Conservation (phyloP, 2,113 vertebrate genomes). For the Sclerurus mexicanus region DNA sequence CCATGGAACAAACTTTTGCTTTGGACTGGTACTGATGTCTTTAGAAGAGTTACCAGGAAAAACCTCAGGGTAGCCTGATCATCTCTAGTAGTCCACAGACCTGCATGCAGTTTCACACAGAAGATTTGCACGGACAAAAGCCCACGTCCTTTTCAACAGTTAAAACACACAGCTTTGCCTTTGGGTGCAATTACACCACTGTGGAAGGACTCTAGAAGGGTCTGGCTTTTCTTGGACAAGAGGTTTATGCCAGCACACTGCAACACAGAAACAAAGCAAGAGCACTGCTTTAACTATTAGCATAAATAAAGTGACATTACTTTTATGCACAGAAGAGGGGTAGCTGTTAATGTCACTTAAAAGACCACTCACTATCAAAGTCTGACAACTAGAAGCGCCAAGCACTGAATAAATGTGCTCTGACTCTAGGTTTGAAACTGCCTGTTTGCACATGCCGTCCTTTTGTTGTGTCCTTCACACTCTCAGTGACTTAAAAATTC, state of each 20-base stretch:
- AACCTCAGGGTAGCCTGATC: background rate
- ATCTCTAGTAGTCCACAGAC: background rate
- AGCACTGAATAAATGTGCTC: accelerated
- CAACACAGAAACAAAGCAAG: background rate
- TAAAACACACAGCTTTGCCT: background rate
- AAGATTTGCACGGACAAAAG: background rate
- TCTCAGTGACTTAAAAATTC: background rate
- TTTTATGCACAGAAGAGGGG: background rate
- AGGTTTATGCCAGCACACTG: background rate
- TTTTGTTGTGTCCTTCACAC: background rate
- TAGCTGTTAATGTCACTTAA: background rate
- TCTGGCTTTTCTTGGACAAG: background rate
- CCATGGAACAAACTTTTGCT: background rate
- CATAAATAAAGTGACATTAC: background rate
- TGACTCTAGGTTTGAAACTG: background rate
- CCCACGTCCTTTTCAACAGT: background rate
- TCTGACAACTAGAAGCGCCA: background rate
- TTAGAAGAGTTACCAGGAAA: background rate
- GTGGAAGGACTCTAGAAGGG: background rate
- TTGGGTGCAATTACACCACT: background rate
- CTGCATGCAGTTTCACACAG: accelerated
- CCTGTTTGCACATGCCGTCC: background rate
- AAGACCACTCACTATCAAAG: background rate
- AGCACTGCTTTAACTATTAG: background rate
- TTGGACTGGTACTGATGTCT: background rate